A percentile compares a stretch with the other conserved stretches of the same genome.
Evolutionary conservation across 2,888 invertebrate species (phyloP).

Genomic region (Drosophila gaucha): DNA sequence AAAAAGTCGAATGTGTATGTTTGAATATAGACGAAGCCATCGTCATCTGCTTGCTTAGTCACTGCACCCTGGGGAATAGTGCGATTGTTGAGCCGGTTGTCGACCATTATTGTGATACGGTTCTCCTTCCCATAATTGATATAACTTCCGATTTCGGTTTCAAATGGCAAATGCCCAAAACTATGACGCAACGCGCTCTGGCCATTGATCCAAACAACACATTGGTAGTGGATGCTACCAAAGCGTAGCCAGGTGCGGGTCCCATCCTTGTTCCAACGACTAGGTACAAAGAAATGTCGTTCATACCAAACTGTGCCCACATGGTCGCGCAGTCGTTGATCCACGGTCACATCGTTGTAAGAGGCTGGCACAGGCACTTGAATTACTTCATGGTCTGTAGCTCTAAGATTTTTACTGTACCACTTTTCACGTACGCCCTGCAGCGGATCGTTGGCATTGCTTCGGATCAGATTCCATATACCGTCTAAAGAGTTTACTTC

Average conservation of each 20-base stretch:
- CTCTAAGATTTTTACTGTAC: slow-evolving; percentile 89
- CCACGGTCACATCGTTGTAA: slow-evolving; percentile 96
- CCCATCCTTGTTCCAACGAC: slow-evolving; percentile 88
- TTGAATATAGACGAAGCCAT: slow-evolving; percentile 88
- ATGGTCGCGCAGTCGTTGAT: slow-evolving; percentile 91
- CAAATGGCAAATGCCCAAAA: slow-evolving; percentile 98
- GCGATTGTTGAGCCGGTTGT: slow-evolving; percentile 93
- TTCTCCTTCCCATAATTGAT: slow-evolving; percentile 90
- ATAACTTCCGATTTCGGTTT: slow-evolving; percentile 90
- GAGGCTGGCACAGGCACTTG: slow-evolving; percentile 98
- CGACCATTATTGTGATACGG: slow-evolving; percentile 94
- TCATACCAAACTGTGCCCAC: slow-evolving; percentile 99
- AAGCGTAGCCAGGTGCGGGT: slow-evolving; percentile 92
- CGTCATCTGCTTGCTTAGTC: slow-evolving; percentile 86
- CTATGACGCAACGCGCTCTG: slow-evolving; percentile 91
- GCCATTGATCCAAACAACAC: slow-evolving; percentile 96
- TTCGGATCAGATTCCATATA: slow-evolving; percentile 95
- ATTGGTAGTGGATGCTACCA: slow-evolving; percentile 95
- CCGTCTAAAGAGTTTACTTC: slow-evolving; percentile 93
- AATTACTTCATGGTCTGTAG: slow-evolving; percentile 87
- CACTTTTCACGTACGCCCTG: slow-evolving; percentile 91
- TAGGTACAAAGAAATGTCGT: slow-evolving; percentile 91
- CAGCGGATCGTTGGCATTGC: slow-evolving; percentile 88
- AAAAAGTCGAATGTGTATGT: slow-evolving; percentile 97
- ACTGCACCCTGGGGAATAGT: slow-evolving; percentile 96